Evolutionary conservation across 2,797 vertebrate species (phyloP).

Genomic region (Tokudaia tokunoshimensis): DNA sequence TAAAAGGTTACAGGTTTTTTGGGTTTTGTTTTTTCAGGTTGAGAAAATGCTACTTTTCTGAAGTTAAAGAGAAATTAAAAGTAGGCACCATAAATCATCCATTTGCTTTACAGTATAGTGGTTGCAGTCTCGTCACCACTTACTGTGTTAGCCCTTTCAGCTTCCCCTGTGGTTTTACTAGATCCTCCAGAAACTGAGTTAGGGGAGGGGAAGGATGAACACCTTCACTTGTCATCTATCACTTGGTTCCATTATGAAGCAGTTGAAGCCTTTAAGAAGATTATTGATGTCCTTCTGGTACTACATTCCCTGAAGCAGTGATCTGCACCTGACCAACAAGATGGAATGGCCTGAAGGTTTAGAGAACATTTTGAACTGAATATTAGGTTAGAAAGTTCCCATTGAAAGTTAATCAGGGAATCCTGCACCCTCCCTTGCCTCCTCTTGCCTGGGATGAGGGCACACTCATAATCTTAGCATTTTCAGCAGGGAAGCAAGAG

Average conservation of each 20-base stretch:
- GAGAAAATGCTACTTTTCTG: constrained; percentile 36
- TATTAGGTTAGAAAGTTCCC: neutral
- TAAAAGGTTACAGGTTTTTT: neutral
- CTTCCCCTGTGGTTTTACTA: neutral
- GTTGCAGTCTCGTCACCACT: neutral
- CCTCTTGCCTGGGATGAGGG: neutral
- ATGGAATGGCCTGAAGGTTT: constrained; percentile 13
- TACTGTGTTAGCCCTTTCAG: neutral
- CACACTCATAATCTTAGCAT: neutral
- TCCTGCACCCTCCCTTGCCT: neutral
- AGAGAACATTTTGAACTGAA: neutral
- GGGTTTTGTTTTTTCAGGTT: neutral
- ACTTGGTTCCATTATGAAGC: constrained; percentile 21
- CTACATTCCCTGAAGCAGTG: neutral
- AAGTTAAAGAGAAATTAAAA: constrained; percentile 22
- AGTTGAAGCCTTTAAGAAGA: constrained; percentile 16
- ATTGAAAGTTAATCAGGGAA: neutral
- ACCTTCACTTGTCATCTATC: neutral
- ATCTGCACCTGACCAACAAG: neutral
- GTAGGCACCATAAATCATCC: neutral
- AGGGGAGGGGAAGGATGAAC: neutral
- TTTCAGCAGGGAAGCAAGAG: neutral
- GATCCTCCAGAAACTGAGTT: neutral
- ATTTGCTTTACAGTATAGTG: neutral
- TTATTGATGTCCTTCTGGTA: neutral